phyloP scores from a whole-genome alignment of 2,797 vertebrate species.

The Antennarius maculatus region DNA sequence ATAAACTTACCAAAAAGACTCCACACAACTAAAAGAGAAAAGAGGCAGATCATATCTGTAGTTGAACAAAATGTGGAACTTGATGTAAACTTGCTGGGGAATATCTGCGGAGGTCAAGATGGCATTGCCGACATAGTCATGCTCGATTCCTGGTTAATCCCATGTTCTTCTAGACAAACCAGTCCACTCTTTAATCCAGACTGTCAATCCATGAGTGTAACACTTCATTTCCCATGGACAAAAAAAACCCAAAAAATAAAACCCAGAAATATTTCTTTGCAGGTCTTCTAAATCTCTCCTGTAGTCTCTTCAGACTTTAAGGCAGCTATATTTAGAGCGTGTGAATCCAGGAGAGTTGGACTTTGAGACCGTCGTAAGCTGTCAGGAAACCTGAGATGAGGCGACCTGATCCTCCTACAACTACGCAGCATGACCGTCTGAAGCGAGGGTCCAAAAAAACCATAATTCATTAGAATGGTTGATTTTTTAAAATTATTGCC shows the following conservation, averaged over 20 bases:
- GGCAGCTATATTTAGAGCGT: constrained; percentile 79
- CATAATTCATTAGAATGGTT: no score
- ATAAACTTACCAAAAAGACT: constrained; percentile 66
- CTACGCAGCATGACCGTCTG: constrained; percentile 21
- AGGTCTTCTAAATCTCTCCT: constrained; percentile 29
- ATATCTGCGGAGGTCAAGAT: background rate
- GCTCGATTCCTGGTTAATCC: constrained; percentile 10
- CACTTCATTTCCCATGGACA: background rate
- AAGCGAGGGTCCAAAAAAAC: background rate
- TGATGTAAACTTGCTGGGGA: background rate
- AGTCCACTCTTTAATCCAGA: constrained; percentile 19
- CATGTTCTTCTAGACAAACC: constrained; percentile 3
- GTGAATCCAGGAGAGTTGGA: constrained; percentile 71
- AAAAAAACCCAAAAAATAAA: background rate
- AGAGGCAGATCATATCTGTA: constrained; percentile 43
- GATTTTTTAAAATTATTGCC: no score
- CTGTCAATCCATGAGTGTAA: constrained; percentile 18
- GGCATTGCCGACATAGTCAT: constrained; percentile 38
- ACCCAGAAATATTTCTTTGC: constrained; percentile 1
- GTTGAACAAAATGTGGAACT: constrained; percentile 16
- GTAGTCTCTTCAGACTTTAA: constrained; percentile 56
- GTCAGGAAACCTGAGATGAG: constrained; percentile 73
- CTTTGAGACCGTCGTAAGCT: constrained; percentile 46
- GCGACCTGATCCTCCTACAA: constrained; percentile 43
- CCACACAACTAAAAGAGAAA: constrained; percentile 46